These are phyloP conservation scores for Osedax fenrisi DNA, from an alignment of 2,888 invertebrate genomes.

Conservation along the genomic window DNA sequence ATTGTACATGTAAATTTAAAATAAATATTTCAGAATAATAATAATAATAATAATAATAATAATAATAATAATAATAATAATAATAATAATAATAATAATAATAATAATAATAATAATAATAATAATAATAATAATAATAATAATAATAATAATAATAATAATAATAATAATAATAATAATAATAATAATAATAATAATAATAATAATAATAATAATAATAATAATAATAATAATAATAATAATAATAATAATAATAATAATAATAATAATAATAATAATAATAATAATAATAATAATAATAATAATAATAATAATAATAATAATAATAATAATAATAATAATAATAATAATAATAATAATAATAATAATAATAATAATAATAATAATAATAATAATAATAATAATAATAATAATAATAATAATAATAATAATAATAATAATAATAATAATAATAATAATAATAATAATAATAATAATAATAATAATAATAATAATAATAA, in stretches of 20 bases:
- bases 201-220: slow-evolving; percentile 24
- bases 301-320: slow-evolving; percentile 11
- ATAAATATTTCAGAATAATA: background rate
- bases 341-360: slow-evolving; percentile 19
- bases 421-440: slow-evolving; percentile 20
- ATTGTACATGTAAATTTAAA: background rate
- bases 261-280: slow-evolving; percentile 19
- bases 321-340: slow-evolving; percentile 16
- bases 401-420: slow-evolving; percentile 19
- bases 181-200: slow-evolving; percentile 18
- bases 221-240: slow-evolving; percentile 24
- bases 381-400: slow-evolving; percentile 21
- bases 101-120: slow-evolving; percentile 13
- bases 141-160: slow-evolving; percentile 8
- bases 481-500: slow-evolving; percentile 25
- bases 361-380: slow-evolving; percentile 16
- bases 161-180: background rate
- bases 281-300: slow-evolving; percentile 20
- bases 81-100: slow-evolving; percentile 16
- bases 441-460: slow-evolving; percentile 18
- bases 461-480: slow-evolving; percentile 21
- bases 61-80: slow-evolving; percentile 16
- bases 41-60: slow-evolving; percentile 16
- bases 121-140: background rate
- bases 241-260: slow-evolving; percentile 22